Evolutionary conservation across 1,140 invertebrate genomes (phyloP), one percentile per base, ranked within the genome.

Genomic region (Formica selysi): DNA sequence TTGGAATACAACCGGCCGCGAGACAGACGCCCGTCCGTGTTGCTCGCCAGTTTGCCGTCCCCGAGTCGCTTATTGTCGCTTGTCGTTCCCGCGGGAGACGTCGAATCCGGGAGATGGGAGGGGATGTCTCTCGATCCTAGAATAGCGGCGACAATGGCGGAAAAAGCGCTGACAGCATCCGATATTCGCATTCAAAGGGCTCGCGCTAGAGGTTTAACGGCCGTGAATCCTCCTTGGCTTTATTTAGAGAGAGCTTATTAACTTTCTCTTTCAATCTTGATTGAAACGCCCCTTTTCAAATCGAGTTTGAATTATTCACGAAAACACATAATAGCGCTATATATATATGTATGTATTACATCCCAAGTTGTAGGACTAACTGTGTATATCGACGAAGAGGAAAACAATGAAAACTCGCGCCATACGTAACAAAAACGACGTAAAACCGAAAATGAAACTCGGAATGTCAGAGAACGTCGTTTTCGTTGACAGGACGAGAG

Each of bases 31-130:
- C 65, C 68, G 38, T 54, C 48, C 67, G 19, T 62, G 54, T 74
- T 62, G 68, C 54, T 48, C 68, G 79, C 54, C 36, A 83, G 79
- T 74, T 83, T 74, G 38, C 68, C 51, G 51, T 81, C 51, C 54
- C 65, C 67, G 79, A 83, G 79, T 83, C 68, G 79, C 68, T 83
- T 83, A 83, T 83, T 83, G 79, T 83, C 79, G 38, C 5, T 32
- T 48, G 68, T 36, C 38, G 54, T 74, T 36, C 79, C 68, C 54
- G 29, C 22, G 79, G 68, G 68, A 74, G 68, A 83, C 79, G 29
- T 83, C 79, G 79, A 74, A 83, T 61, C 38, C 54, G 19, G 68
- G 54, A 3, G 32, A 32, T 32, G 32, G 32, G 29, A 32, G 29
- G 29, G 29, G 29, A 32, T 22, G 22, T 22, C 22, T 22, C 22